Conservation (phyloP, 53 echinoderm and acorn worm genomes). For the Arbacia lixula region DNA sequence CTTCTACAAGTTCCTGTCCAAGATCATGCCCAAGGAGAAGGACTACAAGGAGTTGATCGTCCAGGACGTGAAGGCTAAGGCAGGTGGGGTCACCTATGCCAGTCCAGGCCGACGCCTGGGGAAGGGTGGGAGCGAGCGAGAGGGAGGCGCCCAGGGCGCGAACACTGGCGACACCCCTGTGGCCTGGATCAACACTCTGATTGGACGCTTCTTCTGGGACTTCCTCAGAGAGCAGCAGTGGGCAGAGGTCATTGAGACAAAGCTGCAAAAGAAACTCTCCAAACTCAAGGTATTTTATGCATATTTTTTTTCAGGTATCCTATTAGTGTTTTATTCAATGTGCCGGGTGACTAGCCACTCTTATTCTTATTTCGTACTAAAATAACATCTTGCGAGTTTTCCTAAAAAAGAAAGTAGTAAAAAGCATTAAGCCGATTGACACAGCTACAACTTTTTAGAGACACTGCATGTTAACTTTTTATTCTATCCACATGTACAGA, state of each 20-base stretch:
- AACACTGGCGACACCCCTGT: constrained; percentile 67
- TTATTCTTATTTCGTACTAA: too few relatives aligned
- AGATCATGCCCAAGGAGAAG: constrained; percentile 92
- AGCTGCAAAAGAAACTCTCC: constrained; percentile 92
- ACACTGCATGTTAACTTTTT: too few relatives aligned
- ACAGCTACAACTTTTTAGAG: too few relatives aligned
- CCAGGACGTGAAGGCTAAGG: constrained; percentile 74
- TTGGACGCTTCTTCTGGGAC: constrained; percentile 94
- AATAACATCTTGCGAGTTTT: too few relatives aligned
- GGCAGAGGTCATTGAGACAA: constrained; percentile 77
- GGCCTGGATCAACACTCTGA: constrained; percentile 89
- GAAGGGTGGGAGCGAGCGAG: constrained; percentile 32
- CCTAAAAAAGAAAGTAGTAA: too few relatives aligned
- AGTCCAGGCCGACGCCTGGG: constrained; percentile 66
- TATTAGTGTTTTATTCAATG: too few relatives aligned
- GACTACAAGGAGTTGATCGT: constrained; percentile 66
- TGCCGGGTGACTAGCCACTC: too few relatives aligned
- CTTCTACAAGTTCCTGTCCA: constrained; percentile 89
- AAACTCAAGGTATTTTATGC: constrained; percentile 90
- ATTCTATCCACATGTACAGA: too few relatives aligned
- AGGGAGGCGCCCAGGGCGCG: constrained; percentile 32
- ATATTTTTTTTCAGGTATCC: too few relatives aligned
- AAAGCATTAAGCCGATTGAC: too few relatives aligned
- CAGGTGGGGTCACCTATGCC: constrained; percentile 90
- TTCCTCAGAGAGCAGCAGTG: constrained; percentile 88